These are phyloP conservation scores for Lethenteron reissneri DNA, from an alignment of 2,113 vertebrate genomes.

Conservation along the genomic window DNA sequence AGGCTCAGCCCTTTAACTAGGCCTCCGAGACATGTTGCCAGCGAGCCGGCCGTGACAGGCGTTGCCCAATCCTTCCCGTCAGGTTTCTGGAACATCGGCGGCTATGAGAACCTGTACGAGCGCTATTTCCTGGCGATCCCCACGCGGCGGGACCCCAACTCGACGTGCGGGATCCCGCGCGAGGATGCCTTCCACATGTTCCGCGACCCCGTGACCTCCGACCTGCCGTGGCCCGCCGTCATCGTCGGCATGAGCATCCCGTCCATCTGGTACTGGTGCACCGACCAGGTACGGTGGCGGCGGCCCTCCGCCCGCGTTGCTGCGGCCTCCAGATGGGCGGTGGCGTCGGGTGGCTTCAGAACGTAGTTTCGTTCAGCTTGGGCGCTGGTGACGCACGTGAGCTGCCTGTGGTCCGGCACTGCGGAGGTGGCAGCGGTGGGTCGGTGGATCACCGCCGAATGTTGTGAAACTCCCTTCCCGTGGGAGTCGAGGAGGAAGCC, in stretches of 20 bases:
- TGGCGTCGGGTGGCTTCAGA: no score
- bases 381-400: no score
- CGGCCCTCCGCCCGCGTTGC: no score
- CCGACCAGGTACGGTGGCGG: slow-evolving; percentile 49
- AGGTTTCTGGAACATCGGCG: slow-evolving; percentile 63
- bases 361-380: no score
- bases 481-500: no score
- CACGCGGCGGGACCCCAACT: slow-evolving; percentile 33
- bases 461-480: no score
- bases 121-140: slow-evolving; percentile 48
- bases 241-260: slow-evolving; percentile 75
- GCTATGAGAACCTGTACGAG: slow-evolving; percentile 40
- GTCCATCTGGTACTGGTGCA: slow-evolving; percentile 95
- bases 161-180: slow-evolving; percentile 59
- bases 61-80: slow-evolving; percentile 1
- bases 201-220: slow-evolving; percentile 54
- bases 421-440: no score
- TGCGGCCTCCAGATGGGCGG: no score
- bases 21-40: no score
- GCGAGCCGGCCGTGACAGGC: neutral
- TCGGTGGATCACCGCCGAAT: no score
- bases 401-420: no score
- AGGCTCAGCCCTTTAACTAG: neutral
- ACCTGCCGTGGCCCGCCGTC: slow-evolving; percentile 79
- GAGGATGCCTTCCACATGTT: slow-evolving; percentile 71